Conservation (phyloP, 2,797 vertebrate genomes). For the Crax fasciolata region DNA sequence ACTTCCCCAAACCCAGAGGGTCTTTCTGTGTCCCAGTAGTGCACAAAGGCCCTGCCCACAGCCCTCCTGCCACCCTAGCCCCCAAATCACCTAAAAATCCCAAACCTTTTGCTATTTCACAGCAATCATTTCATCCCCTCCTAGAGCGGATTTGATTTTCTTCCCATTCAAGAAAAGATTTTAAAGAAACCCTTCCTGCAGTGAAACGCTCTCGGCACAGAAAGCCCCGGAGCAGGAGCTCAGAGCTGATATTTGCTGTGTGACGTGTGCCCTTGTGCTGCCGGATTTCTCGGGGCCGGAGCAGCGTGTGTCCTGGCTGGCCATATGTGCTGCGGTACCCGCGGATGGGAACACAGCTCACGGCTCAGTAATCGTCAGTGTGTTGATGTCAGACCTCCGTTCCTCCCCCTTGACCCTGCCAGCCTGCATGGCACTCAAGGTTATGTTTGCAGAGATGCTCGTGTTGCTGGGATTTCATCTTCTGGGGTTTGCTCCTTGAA, state of each 20-base stretch:
- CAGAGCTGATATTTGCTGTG: background rate
- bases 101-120: background rate
- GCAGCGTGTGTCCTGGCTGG: slow-evolving; percentile 29
- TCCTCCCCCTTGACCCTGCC: background rate
- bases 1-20: background rate
- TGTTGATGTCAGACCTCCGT: background rate
- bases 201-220: slow-evolving; percentile 5
- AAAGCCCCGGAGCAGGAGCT: background rate
- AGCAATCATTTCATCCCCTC: background rate
- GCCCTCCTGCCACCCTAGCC: background rate
- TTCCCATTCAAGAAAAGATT: background rate
- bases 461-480: background rate
- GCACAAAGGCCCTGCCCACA: fast-evolving
- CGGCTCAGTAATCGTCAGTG: background rate
- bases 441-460: background rate
- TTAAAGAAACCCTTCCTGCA: background rate
- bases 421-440: fast-evolving
- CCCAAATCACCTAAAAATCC: background rate
- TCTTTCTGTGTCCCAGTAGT: fast-evolving
- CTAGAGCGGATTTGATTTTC: background rate
- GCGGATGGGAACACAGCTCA: background rate
- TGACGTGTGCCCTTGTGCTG: slow-evolving; percentile 33
- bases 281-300: slow-evolving; percentile 6
- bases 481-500: background rate
- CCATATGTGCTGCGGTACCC: slow-evolving; percentile 70